Percentiles rank a stretch among this genome's conserved stretches.
phyloP scores from a whole-genome alignment of 2,113 vertebrate genomes.

The Calonectris borealis region DNA sequence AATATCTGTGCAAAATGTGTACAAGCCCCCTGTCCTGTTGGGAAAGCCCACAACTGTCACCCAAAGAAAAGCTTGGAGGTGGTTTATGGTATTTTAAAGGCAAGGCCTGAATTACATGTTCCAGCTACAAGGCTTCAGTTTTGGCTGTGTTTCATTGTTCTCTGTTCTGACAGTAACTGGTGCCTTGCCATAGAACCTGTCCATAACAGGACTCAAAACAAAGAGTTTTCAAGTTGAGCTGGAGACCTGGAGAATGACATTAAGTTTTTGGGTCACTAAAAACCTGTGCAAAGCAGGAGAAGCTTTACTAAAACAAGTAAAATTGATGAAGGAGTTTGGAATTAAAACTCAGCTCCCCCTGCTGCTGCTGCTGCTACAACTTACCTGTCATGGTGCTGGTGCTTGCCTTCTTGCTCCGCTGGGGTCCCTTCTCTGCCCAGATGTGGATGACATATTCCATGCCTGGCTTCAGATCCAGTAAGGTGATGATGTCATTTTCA shows the following conservation, averaged over 20 bases:
- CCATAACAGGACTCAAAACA: neutral
- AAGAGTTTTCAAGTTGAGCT: neutral
- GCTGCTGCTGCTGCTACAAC: neutral
- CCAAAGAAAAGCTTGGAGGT: neutral
- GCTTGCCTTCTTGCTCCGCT: constrained; percentile 69
- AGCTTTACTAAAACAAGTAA: neutral
- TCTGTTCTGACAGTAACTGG: neutral
- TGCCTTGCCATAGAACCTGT: neutral
- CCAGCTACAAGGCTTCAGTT: neutral
- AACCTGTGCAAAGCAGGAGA: neutral
- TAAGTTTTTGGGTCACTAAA: neutral
- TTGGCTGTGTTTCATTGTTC: neutral
- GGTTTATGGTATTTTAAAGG: neutral
- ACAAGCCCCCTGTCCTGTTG: neutral
- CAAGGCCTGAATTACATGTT: neutral
- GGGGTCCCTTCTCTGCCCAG: constrained; percentile 77
- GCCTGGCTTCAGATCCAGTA: constrained; percentile 75
- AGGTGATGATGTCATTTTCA: constrained; percentile 57
- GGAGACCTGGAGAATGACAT: neutral
- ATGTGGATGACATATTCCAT: constrained; percentile 74
- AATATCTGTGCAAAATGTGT: neutral
- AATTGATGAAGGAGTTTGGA: neutral
- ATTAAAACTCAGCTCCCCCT: neutral
- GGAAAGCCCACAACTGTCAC: neutral
- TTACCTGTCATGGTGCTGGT: constrained; percentile 75